phyloP scores from a whole-genome alignment of 2,797 vertebrate species.

The Acipenser oxyrinchus region DNA sequence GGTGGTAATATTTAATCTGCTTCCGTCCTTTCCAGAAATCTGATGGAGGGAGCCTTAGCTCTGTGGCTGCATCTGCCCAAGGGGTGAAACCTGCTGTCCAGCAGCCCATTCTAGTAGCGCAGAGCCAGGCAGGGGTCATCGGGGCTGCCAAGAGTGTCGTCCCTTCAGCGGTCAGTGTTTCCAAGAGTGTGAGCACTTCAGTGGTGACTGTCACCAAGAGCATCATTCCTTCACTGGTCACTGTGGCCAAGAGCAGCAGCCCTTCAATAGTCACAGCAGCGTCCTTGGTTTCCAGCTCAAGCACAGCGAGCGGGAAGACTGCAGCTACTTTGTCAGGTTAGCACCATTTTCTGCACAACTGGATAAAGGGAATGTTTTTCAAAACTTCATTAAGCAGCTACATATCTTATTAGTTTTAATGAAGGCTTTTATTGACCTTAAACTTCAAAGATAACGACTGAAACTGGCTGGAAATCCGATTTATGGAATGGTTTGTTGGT shows the following conservation, averaged over 20 bases:
- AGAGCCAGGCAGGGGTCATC: conserved; percentile 72
- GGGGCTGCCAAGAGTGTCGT: conserved; percentile 59
- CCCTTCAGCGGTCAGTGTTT: conserved; percentile 48
- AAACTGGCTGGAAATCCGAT: too few species aligned
- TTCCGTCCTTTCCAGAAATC: conserved; percentile 35
- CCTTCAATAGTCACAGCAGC: conserved; percentile 50
- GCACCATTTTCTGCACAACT: too few species aligned
- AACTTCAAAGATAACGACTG: too few species aligned
- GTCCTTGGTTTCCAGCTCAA: conserved; percentile 41
- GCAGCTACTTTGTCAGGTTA: conserved; percentile 58
- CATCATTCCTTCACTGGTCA: conserved; percentile 31
- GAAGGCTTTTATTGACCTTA: too few species aligned
- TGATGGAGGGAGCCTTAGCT: conserved; percentile 46
- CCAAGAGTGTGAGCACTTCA: conserved; percentile 56
- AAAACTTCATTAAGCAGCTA: too few species aligned
- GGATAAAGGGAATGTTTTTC: too few species aligned
- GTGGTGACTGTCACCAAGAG: conserved; percentile 56
- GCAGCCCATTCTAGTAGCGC: conserved; percentile 67
- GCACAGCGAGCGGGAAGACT: conserved; percentile 48
- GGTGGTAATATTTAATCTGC: background rate
- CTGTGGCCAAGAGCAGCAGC: conserved; percentile 47
- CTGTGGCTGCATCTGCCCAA: conserved; percentile 39
- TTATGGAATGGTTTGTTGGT: too few species aligned
- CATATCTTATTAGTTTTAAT: too few species aligned
- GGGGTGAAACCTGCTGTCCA: conserved; percentile 62